A percentile compares a stretch with the other conserved stretches of the same genome.
These are phyloP conservation scores for Cheilosia variabilis DNA, from an alignment of 2,888 invertebrate species.

Conservation along the genomic window DNA sequence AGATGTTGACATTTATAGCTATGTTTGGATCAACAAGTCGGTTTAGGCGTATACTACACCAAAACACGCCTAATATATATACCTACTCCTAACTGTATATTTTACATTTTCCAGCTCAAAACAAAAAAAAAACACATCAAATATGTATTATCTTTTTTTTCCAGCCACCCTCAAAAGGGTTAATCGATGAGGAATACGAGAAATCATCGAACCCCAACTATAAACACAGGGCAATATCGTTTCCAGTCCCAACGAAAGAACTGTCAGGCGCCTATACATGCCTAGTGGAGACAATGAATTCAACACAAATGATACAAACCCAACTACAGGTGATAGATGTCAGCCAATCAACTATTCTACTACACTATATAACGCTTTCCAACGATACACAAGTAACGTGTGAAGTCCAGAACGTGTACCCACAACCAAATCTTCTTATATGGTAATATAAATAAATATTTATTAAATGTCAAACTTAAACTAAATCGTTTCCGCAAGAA, in stretches of 20 bases:
- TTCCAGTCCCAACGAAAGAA: slow-evolving; percentile 45
- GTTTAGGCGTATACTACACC: no score
- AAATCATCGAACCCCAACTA: slow-evolving; percentile 35
- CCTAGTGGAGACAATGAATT: slow-evolving; percentile 44
- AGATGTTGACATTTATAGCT: neutral
- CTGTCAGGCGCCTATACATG: slow-evolving; percentile 61
- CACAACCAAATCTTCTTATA: slow-evolving; percentile 47
- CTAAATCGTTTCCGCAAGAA: no score
- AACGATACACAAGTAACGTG: slow-evolving; percentile 60
- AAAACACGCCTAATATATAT: no score
- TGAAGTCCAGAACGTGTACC: slow-evolving; percentile 59
- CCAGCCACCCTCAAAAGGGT: slow-evolving; percentile 45
- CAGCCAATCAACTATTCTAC: slow-evolving; percentile 37
- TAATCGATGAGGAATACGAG: slow-evolving; percentile 54
- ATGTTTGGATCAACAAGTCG: no score
- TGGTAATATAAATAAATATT: slow-evolving; percentile 41
- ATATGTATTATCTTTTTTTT: neutral
- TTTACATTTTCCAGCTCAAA: no score
- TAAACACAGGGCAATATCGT: slow-evolving; percentile 50
- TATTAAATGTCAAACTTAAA: no score
- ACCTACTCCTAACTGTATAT: no score
- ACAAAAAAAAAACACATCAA: neutral
- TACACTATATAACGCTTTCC: slow-evolving; percentile 13
- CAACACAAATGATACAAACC: slow-evolving; percentile 36
- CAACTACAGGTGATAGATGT: slow-evolving; percentile 61